phyloP scores from a whole-genome alignment of 2,113 vertebrate genomes.

The Lutjanus erythropterus region DNA sequence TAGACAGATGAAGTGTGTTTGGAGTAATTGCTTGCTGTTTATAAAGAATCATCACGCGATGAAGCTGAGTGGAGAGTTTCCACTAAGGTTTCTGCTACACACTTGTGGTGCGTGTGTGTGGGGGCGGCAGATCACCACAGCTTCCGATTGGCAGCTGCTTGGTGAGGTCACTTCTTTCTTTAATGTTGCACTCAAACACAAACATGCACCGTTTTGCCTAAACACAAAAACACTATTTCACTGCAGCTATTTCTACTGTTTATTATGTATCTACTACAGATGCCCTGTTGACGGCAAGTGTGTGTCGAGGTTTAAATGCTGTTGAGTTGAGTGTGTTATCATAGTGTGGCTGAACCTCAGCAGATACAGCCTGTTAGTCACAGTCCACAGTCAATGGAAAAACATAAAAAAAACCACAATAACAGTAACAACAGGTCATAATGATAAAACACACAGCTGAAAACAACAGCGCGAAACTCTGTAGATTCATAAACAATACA shows the following conservation, averaged over 20 bases:
- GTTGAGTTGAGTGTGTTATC: conserved; percentile 24
- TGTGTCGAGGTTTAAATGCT: neutral
- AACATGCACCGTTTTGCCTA: neutral
- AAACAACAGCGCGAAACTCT: neutral
- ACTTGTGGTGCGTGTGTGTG: conserved; percentile 7
- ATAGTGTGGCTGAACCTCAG: conserved; percentile 23
- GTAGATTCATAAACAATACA: neutral
- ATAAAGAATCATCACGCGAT: neutral
- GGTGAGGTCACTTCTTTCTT: neutral
- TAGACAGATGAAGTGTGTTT: conserved; percentile 2
- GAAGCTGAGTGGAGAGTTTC: conserved; percentile 44
- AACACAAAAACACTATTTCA: neutral
- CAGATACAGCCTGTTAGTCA: conserved; percentile 32
- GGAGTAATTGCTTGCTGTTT: conserved; percentile 15
- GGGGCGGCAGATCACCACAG: neutral
- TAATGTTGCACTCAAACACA: neutral
- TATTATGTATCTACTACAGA: neutral
- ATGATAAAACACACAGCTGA: neutral
- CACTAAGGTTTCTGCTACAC: neutral
- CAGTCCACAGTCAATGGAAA: neutral
- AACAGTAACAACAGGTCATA: neutral
- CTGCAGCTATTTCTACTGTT: neutral
- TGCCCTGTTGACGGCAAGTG: too few relatives aligned
- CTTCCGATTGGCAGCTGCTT: neutral
- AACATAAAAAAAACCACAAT: neutral